A percentile compares a stretch with the other conserved stretches of the same genome.
Conservation (phyloP, 2,888 invertebrate species). For the Monopis laevigella region DNA sequence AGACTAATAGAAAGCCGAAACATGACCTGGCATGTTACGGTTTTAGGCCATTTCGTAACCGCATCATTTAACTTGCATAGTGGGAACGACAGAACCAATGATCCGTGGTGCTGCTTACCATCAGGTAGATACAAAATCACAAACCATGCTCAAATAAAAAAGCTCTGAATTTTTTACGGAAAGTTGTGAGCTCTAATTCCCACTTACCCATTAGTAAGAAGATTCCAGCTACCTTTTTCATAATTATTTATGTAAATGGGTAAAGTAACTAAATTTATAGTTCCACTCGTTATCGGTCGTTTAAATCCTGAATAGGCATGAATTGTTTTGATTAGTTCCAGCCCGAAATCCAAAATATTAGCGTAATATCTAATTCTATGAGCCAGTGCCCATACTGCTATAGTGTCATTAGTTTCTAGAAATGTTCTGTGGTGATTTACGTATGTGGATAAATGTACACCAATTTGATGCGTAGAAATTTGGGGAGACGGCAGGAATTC, state of each 20-base stretch:
- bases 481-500: conserved; percentile 50
- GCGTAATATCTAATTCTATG: conserved; percentile 31
- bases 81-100: no score
- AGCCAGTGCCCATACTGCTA: conserved; percentile 43
- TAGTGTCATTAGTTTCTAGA: conserved; percentile 32
- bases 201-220: conserved; percentile 50
- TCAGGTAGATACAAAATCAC: no score
- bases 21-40: no score
- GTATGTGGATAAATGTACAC: conserved; percentile 46
- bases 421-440: conserved; percentile 25
- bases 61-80: no score
- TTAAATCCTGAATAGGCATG: conserved; percentile 36
- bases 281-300: conserved; percentile 36
- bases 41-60: no score
- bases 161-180: no score
- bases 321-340: conserved; percentile 38
- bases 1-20: no score
- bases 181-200: no score
- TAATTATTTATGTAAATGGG: conserved; percentile 40
- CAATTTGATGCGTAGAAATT: conserved; percentile 44
- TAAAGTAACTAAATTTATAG: conserved; percentile 48
- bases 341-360: conserved; percentile 40
- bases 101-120: no score
- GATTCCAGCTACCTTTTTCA: conserved; percentile 51
- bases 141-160: no score